A percentile compares a stretch with the other conserved stretches of the same genome.
phyloP scores from a whole-genome alignment of 1,140 invertebrate genomes.

The Brachionus koreanus region DNA sequence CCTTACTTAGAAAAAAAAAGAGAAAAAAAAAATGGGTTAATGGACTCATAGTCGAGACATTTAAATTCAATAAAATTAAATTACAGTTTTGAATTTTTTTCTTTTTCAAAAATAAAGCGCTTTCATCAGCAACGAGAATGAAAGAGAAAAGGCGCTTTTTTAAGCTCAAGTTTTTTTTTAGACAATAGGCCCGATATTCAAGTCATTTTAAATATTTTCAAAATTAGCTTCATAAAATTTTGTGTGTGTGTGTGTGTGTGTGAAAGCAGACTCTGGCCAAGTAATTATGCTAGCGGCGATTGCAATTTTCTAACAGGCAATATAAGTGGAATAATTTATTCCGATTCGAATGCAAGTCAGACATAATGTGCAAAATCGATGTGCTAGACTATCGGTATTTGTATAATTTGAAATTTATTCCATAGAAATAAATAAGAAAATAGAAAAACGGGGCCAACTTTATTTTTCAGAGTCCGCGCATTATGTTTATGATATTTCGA shows the following conservation, averaged over 20 bases:
- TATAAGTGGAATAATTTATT: slow-evolving; percentile 13
- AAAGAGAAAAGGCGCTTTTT: slow-evolving; percentile 14
- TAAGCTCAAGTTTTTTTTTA: neutral
- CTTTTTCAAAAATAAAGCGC: slow-evolving; percentile 8
- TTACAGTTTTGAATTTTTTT: slow-evolving; percentile 25
- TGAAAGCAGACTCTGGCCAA: neutral
- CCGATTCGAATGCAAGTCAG: slow-evolving; percentile 10
- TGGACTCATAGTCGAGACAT: slow-evolving; percentile 20
- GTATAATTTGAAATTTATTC: slow-evolving; percentile 32
- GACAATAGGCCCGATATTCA: neutral
- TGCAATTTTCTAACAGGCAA: slow-evolving; percentile 7
- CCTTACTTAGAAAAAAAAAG: neutral
- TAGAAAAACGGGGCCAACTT: slow-evolving; percentile 5
- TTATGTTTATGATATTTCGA: slow-evolving; percentile 22
- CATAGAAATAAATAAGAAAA: neutral
- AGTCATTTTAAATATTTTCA: neutral
- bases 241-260: too few species aligned
- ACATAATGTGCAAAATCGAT: slow-evolving; percentile 40
- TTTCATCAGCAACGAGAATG: slow-evolving; percentile 3
- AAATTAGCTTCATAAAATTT: neutral
- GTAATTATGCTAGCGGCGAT: neutral
- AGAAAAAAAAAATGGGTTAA: slow-evolving; percentile 16
- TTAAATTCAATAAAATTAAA: slow-evolving; percentile 25
- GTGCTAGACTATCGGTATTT: neutral
- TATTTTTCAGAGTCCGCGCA: slow-evolving; percentile 7